Base-by-base conservation (phyloP, 2,888 invertebrate genomes). In the Macrophya alboannulata region DNA sequence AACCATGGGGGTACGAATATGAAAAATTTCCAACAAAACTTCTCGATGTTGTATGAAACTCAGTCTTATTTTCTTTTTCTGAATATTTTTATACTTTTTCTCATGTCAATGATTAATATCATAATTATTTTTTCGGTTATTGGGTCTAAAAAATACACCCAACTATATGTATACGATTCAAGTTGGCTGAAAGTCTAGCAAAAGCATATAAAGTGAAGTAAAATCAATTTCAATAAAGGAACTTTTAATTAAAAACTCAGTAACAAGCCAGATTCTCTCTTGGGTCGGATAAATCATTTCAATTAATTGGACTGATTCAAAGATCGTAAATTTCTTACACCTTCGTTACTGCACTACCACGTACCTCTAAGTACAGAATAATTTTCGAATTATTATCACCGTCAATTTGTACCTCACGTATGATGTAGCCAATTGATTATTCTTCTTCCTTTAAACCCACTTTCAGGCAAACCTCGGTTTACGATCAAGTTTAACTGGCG, bases 401-500 rank as follows among this genome's bases (percentile, higher is more conserved):
- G 21, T 62, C 21, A 62, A 62, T 62, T 62, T 25, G 62, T 62
- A 4, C 10, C 62, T 10, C 62, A 25, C 12, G 62, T 25, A 62
- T 25, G 62, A 62, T 62, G 25, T 37, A 68, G 8, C 25, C 68
- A 37, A 68, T 68, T 68, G 68, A 68, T 68, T 68, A 68, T 37
- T 12, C 55, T 55, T 17, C 15, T 55, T 55, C 17, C 55, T 55
- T 17, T 17, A 17, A 68, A 68, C 10, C 55, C 55, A 9, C 37
- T 37, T 68, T 17, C 15, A 37, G 37, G 15, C 37, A 68, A 68
- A 37, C 37, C 68, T 68, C 21, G 43, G 74, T 45, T 43, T 74
- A 74, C 74, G 74, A 74, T 74, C 74, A 17, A 21, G 45, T 77
- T 77, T 51, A 77, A 77, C 77, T 48, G 51, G 21, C 55, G 51